Evolutionary conservation across 2,888 invertebrate genomes (phyloP).

Genomic region (Cryptocephalus primarius): DNA sequence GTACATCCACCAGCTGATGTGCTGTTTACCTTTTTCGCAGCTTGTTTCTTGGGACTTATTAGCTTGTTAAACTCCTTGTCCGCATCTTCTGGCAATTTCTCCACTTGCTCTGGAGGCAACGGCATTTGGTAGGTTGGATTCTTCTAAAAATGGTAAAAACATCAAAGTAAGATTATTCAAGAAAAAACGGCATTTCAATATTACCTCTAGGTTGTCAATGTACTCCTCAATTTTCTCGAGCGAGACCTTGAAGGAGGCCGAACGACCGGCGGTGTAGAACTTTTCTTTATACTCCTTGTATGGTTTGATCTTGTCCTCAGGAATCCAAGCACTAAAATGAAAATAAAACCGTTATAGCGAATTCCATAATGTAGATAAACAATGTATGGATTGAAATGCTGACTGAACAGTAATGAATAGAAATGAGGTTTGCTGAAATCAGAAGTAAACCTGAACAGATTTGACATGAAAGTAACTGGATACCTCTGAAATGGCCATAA

Average conservation of each 20-base stretch:
- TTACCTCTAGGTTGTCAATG: constrained; percentile 47
- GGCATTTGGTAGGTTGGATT: constrained; percentile 40
- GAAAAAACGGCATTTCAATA: background rate
- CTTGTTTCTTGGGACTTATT: constrained; percentile 11
- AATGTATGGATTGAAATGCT: constrained; percentile 1
- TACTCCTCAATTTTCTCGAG: constrained; percentile 70
- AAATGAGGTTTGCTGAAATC: too few relatives aligned
- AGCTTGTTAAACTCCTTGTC: constrained; percentile 15
- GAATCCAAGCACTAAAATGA: constrained; percentile 74
- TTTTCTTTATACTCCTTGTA: constrained; percentile 72
- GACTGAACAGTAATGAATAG: background rate
- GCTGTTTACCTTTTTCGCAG: constrained; percentile 13
- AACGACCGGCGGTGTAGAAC: constrained; percentile 63
- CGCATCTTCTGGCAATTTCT: constrained; percentile 7
- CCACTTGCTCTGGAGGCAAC: constrained; percentile 16
- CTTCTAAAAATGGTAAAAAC: constrained; percentile 26
- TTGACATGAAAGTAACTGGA: too few relatives aligned
- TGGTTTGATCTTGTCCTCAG: constrained; percentile 69
- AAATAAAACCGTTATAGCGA: background rate
- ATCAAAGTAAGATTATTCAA: too few relatives aligned
- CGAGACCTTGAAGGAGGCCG: constrained; percentile 66
- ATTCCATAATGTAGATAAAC: constrained; percentile 1
- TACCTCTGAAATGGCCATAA: too few relatives aligned
- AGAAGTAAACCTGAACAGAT: too few relatives aligned
- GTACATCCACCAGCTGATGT: background rate